phyloP scores from a whole-genome alignment of 2,113 vertebrate genomes.

The Lipophrys pholis region DNA sequence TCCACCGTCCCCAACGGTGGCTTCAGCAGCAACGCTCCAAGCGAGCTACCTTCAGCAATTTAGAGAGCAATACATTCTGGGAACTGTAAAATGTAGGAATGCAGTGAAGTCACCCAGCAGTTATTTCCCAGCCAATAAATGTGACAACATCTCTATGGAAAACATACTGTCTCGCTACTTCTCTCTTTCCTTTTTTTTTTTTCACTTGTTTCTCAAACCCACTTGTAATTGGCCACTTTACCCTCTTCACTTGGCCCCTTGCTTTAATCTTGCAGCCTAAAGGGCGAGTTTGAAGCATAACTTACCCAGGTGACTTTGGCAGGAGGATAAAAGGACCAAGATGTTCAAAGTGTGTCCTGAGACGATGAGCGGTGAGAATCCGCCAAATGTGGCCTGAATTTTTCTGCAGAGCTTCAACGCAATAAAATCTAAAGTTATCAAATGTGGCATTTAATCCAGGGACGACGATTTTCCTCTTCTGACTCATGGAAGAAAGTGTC shows the following conservation, averaged over 20 bases:
- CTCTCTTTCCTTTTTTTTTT: slow-evolving; percentile 17
- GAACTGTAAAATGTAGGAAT: slow-evolving; percentile 76
- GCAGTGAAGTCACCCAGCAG: slow-evolving; percentile 76
- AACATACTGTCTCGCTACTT: slow-evolving; percentile 63
- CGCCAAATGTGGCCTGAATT: no score
- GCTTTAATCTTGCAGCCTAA: slow-evolving; percentile 47
- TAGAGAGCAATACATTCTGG: slow-evolving; percentile 56
- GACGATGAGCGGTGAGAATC: no score
- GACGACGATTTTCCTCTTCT: slow-evolving; percentile 39
- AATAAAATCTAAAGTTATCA: slow-evolving; percentile 7
- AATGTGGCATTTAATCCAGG: slow-evolving; percentile 36
- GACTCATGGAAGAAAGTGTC: slow-evolving; percentile 26
- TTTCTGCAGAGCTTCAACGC: neutral
- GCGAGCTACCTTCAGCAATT: slow-evolving; percentile 49
- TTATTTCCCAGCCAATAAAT: slow-evolving; percentile 81
- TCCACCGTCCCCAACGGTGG: slow-evolving; percentile 47
- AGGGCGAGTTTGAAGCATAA: slow-evolving; percentile 38
- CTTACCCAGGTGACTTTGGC: slow-evolving; percentile 42
- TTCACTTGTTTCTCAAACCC: slow-evolving; percentile 41
- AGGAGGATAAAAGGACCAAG: slow-evolving; percentile 32
- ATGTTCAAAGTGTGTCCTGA: neutral
- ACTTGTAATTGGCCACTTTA: slow-evolving; percentile 66
- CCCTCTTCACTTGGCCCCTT: slow-evolving; percentile 12
- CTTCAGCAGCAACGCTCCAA: slow-evolving; percentile 47
- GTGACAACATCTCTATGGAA: slow-evolving; percentile 79